phyloP scores from a whole-genome alignment of 1,140 invertebrate species.

The Solen grandis region DNA sequence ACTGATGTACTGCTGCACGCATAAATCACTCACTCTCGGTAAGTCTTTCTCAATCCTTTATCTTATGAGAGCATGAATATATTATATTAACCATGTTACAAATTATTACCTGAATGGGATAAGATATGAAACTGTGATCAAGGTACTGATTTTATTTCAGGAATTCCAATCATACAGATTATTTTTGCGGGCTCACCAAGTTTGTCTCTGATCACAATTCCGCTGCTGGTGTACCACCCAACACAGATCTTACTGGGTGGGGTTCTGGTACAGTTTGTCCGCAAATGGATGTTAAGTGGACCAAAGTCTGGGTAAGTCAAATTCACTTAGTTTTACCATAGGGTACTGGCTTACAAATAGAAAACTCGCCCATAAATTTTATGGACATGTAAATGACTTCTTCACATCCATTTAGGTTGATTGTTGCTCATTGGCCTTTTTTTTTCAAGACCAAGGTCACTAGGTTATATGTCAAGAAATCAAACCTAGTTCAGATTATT shows the following conservation, averaged over 20 bases:
- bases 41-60: constrained; percentile 50
- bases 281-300: constrained; percentile 60
- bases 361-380: too few relatives aligned
- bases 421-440: too few relatives aligned
- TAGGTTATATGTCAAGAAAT: background rate
- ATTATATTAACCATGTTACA: too few relatives aligned
- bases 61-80: too few relatives aligned
- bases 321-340: background rate
- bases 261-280: constrained; percentile 79
- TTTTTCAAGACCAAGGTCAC: background rate
- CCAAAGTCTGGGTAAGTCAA: background rate
- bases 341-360: too few relatives aligned
- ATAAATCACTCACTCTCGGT: constrained; percentile 85
- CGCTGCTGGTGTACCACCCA: constrained; percentile 84
- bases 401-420: too few relatives aligned
- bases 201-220: constrained; percentile 83
- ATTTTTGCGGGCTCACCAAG: constrained; percentile 83
- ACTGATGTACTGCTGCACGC: constrained; percentile 84
- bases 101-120: too few relatives aligned
- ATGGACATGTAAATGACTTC: too few relatives aligned
- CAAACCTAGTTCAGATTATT: background rate
- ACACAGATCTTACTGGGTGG: constrained; percentile 84
- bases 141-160: constrained; percentile 79
- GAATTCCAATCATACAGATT: constrained; percentile 84
- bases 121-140: too few relatives aligned